Conservation (phyloP, 2,113 vertebrate genomes). For the Tragelaphus strepsiceros region DNA sequence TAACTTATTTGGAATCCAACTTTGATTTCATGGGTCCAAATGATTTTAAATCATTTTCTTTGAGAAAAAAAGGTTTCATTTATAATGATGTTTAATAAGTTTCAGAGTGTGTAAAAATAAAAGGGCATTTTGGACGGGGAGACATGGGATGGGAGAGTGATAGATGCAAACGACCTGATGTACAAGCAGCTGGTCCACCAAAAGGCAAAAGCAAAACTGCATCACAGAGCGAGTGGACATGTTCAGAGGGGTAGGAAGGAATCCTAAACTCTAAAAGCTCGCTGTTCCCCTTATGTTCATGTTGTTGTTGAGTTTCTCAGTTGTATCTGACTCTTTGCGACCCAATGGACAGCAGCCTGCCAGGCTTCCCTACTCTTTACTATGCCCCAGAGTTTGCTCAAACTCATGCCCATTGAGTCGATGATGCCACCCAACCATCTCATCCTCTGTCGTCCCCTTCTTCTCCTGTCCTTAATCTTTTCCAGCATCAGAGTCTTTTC, state of each 20-base stretch:
- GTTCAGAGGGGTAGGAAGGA: background rate
- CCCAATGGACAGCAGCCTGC: background rate
- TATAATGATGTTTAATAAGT: background rate
- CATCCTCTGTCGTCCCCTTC: background rate
- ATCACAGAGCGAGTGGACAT: rapidly evolving
- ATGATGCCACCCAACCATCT: background rate
- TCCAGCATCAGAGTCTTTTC: background rate
- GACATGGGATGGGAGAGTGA: rapidly evolving
- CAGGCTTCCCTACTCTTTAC: background rate
- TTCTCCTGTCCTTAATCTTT: background rate
- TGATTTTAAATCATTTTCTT: background rate
- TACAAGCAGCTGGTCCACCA: too few relatives aligned
- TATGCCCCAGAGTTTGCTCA: background rate
- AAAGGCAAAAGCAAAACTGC: background rate
- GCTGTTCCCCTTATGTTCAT: background rate
- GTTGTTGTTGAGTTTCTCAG: background rate
- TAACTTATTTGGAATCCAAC: background rate
- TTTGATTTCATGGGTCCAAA: background rate
- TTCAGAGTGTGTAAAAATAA: background rate
- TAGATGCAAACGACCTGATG: background rate
- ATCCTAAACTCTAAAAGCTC: rapidly evolving
- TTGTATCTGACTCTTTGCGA: background rate
- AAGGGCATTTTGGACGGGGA: rapidly evolving
- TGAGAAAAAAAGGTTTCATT: background rate
- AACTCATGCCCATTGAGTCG: background rate